Conservation (phyloP, 2,113 vertebrate species). For the Nerophis lumbriciformis region DNA sequence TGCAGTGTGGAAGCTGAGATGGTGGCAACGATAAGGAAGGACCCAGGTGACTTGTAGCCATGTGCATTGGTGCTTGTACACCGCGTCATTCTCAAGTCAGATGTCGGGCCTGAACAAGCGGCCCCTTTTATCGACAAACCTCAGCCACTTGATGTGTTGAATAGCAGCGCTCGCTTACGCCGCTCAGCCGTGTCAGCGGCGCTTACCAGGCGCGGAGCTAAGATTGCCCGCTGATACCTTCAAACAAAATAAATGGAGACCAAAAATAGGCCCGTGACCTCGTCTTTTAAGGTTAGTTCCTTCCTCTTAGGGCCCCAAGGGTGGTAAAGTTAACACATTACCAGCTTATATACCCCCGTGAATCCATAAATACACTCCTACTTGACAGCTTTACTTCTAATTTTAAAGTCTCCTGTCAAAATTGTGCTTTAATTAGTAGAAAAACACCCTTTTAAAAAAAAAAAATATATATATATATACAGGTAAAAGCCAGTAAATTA, state of each 20-base stretch:
- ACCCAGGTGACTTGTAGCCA: constrained; percentile 46
- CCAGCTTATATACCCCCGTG: no score
- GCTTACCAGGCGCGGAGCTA: constrained; percentile 21
- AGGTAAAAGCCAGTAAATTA: no score
- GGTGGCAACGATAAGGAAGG: constrained; percentile 18
- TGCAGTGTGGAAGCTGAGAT: neutral
- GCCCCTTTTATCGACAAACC: constrained; percentile 51
- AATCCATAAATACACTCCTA: neutral
- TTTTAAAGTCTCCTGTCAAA: no score
- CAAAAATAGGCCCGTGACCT: constrained; percentile 2
- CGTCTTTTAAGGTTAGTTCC: neutral
- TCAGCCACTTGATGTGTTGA: constrained; percentile 40
- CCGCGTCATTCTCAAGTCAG: constrained; percentile 46
- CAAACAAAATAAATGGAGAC: constrained; percentile 9
- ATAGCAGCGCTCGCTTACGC: constrained; percentile 23
- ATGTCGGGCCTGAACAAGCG: constrained; percentile 46
- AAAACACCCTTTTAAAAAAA: no score
- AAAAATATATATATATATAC: no score
- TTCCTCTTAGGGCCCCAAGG: neutral
- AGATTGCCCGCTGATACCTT: constrained; percentile 18
- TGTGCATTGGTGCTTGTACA: constrained; percentile 30
- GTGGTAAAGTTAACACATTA: neutral
- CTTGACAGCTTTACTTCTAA: neutral
- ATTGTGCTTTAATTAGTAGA: no score
- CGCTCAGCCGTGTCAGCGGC: constrained; percentile 32